Conservation (phyloP, 2,797 vertebrate genomes). For the Kryptopterus vitreolus region DNA sequence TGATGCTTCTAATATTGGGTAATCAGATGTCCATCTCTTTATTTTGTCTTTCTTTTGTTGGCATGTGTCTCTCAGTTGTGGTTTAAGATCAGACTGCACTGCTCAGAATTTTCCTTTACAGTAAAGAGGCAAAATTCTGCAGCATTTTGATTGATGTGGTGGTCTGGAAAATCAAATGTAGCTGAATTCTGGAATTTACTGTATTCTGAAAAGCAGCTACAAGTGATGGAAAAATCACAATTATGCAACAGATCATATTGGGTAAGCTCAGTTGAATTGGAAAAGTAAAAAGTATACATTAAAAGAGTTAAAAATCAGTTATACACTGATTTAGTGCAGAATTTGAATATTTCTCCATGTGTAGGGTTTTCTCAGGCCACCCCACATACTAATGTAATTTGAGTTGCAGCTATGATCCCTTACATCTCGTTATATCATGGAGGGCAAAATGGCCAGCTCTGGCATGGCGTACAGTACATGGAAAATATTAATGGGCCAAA, state of each 20-base stretch:
- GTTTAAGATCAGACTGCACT: conserved; percentile 13
- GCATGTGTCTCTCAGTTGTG: conserved; percentile 27
- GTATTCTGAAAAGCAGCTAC: background rate
- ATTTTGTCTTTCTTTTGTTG: conserved; percentile 1
- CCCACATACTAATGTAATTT: background rate
- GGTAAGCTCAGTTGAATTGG: background rate
- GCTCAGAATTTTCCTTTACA: conserved; percentile 13
- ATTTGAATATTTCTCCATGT: background rate
- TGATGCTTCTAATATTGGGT: conserved; percentile 13
- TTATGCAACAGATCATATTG: background rate
- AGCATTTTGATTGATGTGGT: background rate
- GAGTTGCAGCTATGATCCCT: conserved; percentile 38
- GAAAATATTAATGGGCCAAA: conserved; percentile 40
- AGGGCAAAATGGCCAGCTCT: conserved; percentile 13
- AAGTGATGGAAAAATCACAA: no score
- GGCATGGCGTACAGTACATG: conserved; percentile 45
- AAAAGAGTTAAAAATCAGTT: background rate
- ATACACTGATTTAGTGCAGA: background rate
- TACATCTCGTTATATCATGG: conserved; percentile 41
- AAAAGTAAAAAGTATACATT: background rate
- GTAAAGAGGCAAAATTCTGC: background rate
- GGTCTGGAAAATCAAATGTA: background rate
- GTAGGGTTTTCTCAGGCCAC: background rate
- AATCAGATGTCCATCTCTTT: conserved; percentile 17
- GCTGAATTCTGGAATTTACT: background rate